Evolutionary conservation across 2,888 invertebrate genomes (phyloP).

Genomic region (Drosophila aldrichi): DNA sequence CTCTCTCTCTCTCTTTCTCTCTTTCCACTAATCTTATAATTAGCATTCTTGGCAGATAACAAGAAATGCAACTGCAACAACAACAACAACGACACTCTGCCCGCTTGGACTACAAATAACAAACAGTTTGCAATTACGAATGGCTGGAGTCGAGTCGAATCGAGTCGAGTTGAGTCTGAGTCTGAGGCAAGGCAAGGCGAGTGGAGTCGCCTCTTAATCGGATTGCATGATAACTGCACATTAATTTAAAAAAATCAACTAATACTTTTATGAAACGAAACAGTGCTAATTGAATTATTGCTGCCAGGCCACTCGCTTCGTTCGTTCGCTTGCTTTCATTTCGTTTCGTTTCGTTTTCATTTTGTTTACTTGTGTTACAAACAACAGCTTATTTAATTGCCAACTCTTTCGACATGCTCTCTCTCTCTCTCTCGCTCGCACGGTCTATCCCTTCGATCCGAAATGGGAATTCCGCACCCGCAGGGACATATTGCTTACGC

Average conservation of each 20-base stretch:
- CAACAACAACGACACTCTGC: slow-evolving; percentile 29
- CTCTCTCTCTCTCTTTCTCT: slow-evolving; percentile 34
- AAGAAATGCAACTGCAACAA: slow-evolving; percentile 53
- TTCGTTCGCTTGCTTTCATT: slow-evolving; percentile 62
- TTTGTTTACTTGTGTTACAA: slow-evolving; percentile 33
- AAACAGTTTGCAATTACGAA: slow-evolving; percentile 76
- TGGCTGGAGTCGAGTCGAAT: slow-evolving; percentile 20
- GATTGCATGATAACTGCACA: slow-evolving; percentile 82
- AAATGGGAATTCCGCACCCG: slow-evolving; percentile 51
- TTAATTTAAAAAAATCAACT: slow-evolving; percentile 81
- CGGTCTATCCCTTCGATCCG: slow-evolving; percentile 7
- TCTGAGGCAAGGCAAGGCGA: background rate
- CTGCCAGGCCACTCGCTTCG: slow-evolving; percentile 65
- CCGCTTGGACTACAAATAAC: slow-evolving; percentile 77
- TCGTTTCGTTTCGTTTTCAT: slow-evolving; percentile 28
- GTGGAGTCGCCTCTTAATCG: slow-evolving; percentile 72
- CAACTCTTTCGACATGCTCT: slow-evolving; percentile 10
- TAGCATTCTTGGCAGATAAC: slow-evolving; percentile 82
- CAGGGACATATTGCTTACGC: slow-evolving; percentile 70
- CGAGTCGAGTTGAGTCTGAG: background rate
- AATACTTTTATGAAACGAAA: slow-evolving; percentile 83
- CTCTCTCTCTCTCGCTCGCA: background rate
- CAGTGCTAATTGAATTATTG: slow-evolving; percentile 83
- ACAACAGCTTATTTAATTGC: slow-evolving; percentile 64
- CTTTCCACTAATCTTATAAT: slow-evolving; percentile 73